Conservation (phyloP, 2,888 invertebrate species). For the Allygus modestus region DNA sequence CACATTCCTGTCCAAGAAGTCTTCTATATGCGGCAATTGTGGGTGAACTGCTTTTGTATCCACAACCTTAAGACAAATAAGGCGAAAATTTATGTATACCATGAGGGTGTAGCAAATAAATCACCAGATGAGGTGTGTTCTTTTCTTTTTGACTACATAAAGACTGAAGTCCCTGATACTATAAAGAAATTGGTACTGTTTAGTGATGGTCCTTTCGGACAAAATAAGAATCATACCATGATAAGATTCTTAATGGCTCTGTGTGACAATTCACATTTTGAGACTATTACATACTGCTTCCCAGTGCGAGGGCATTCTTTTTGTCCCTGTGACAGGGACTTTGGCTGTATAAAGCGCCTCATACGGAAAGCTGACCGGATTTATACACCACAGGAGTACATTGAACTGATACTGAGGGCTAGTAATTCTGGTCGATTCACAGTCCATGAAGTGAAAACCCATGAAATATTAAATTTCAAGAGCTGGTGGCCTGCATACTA, state of each 20-base stretch:
- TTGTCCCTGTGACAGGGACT: not conserved
- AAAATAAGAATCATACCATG: not conserved
- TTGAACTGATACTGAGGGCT: not conserved
- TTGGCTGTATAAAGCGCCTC: not conserved
- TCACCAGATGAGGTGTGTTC: slow-evolving; percentile 62
- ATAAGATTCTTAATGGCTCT: not conserved
- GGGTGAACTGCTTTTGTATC: slow-evolving; percentile 67
- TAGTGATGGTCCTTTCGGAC: slow-evolving; percentile 51
- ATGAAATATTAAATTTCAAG: slow-evolving; percentile 25
- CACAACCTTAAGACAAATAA: slow-evolving; percentile 65
- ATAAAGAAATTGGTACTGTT: slow-evolving; percentile 63
- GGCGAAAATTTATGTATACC: slow-evolving; percentile 65
- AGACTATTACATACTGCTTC: not conserved
- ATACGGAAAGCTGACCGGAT: not conserved
- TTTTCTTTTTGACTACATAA: slow-evolving; percentile 42
- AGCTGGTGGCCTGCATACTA: slow-evolving; percentile 35
- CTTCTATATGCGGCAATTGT: slow-evolving; percentile 61
- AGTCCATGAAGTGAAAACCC: slow-evolving; percentile 45
- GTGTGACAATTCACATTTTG: not conserved
- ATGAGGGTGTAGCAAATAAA: slow-evolving; percentile 66
- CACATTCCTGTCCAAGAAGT: slow-evolving; percentile 61
- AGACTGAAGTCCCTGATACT: slow-evolving; percentile 32
- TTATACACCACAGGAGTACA: not conserved
- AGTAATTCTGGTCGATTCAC: slow-evolving; percentile 34
- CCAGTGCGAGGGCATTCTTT: not conserved